Conservation (phyloP, 2,888 invertebrate genomes). For the Apantesis nais region DNA sequence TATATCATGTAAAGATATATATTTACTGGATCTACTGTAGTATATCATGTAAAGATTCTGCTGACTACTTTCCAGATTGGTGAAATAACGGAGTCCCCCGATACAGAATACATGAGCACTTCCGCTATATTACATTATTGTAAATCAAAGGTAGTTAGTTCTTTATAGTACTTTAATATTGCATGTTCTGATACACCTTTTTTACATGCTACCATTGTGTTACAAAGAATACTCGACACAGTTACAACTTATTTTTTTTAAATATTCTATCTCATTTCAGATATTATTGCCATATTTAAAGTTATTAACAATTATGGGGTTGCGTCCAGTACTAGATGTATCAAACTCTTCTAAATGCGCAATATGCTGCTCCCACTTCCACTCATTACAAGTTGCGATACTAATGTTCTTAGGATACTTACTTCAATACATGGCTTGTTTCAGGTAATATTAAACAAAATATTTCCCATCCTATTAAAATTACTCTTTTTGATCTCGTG, state of each 20-base stretch:
- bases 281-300: conserved; percentile 91
- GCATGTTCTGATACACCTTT: background rate
- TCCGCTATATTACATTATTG: conserved; percentile 93
- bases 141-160: conserved; percentile 89
- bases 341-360: conserved; percentile 86
- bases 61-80: conserved; percentile 82
- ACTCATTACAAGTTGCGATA: conserved; percentile 88
- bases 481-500: background rate
- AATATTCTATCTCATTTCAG: conserved; percentile 82
- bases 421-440: conserved; percentile 92
- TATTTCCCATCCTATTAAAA: background rate
- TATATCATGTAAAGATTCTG: background rate
- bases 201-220: background rate
- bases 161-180: background rate
- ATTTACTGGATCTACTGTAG: too few relatives aligned
- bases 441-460: conserved; percentile 79
- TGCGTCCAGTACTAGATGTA: conserved; percentile 89
- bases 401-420: conserved; percentile 90
- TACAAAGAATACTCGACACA: background rate
- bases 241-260: too few relatives aligned
- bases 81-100: conserved; percentile 89
- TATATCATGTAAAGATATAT: background rate
- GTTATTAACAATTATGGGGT: conserved; percentile 90
- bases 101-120: conserved; percentile 89
- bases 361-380: conserved; percentile 88